Conservation (phyloP, 2,113 vertebrate genomes). For the Raja brachyura region DNA sequence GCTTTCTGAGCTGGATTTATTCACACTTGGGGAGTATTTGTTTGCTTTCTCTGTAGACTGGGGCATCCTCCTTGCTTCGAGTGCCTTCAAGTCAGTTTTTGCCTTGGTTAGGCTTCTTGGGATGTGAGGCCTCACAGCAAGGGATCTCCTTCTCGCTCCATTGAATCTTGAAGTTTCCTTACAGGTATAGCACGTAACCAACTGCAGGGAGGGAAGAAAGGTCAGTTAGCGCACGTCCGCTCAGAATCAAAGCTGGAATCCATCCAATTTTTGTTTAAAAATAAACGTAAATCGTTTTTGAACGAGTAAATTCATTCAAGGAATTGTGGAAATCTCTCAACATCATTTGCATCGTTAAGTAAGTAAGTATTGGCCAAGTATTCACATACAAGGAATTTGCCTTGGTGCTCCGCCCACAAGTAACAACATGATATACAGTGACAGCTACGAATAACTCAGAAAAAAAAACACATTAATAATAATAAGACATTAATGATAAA, state of each 20-base stretch:
- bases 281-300: background rate
- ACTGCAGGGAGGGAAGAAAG: constrained; percentile 51
- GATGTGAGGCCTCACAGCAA: constrained; percentile 47
- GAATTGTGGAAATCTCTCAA: background rate
- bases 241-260: background rate
- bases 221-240: background rate
- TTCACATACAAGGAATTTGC: too few relatives aligned
- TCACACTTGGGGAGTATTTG: constrained; percentile 42
- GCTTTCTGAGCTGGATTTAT: constrained; percentile 48
- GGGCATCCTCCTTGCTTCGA: constrained; percentile 47
- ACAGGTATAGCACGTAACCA: constrained; percentile 81
- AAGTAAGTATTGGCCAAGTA: too few relatives aligned
- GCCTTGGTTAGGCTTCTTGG: constrained; percentile 50
- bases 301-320: background rate
- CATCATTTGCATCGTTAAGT: background rate
- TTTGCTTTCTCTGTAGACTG: constrained; percentile 47
- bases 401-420: too few relatives aligned
- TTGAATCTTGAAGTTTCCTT: constrained; percentile 64
- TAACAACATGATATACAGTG: too few relatives aligned
- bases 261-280: too few relatives aligned
- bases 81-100: constrained; percentile 49
- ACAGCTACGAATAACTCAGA: too few relatives aligned
- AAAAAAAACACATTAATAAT: too few relatives aligned
- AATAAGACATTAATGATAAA: too few relatives aligned
- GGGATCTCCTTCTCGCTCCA: constrained; percentile 66